A percentile compares a stretch with the other conserved stretches of the same genome.
These are phyloP conservation scores for Neodiprion lecontei DNA, from an alignment of 1,140 invertebrate genomes.

Conservation along the genomic window DNA sequence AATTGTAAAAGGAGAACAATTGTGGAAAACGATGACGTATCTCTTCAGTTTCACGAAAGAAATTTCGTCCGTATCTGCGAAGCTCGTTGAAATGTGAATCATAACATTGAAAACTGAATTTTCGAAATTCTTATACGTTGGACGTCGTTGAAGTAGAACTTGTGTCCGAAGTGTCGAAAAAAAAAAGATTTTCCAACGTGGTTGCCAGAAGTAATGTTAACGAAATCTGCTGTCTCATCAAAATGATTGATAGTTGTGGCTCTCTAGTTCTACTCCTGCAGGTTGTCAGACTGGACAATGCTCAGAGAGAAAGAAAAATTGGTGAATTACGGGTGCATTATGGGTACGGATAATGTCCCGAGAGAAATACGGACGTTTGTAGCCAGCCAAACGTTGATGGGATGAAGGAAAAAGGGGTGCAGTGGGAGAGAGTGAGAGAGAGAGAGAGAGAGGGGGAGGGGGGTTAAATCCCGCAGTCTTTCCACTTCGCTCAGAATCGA, in stretches of 20 bases:
- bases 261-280: neutral
- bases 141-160: neutral
- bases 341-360: neutral
- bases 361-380: neutral
- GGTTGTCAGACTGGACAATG: constrained; percentile 4
- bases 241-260: neutral
- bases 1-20: too few species aligned
- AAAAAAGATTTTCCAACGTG: neutral
- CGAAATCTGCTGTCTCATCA: neutral
- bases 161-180: neutral
- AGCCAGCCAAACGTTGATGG: neutral
- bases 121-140: neutral
- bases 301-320: neutral
- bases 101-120: too few species aligned
- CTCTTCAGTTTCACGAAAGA: too few species aligned
- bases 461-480: too few species aligned
- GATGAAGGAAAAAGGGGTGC: neutral
- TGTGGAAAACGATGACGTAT: too few species aligned
- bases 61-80: too few species aligned
- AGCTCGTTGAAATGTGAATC: too few species aligned
- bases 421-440: too few species aligned
- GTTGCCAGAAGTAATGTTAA: neutral
- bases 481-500: too few species aligned
- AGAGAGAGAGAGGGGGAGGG: too few species aligned
- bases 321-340: neutral